Evolutionary conservation across 2,113 vertebrate genomes (phyloP).

Genomic region (Stegostoma tigrinum): DNA sequence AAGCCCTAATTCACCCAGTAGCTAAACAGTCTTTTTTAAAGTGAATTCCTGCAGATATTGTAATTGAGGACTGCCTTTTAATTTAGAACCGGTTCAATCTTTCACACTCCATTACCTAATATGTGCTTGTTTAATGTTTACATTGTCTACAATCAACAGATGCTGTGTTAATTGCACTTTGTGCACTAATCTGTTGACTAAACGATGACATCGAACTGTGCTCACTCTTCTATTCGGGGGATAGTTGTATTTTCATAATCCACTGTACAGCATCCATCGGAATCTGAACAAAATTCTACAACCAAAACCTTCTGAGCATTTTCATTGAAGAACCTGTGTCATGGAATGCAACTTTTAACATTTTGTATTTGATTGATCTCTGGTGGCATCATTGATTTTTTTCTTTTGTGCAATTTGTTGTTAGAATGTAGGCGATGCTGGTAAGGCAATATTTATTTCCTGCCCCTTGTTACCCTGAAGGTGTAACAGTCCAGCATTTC

Average conservation of each 20-base stretch:
- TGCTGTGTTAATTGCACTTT: slow-evolving; percentile 33
- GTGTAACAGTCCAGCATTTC: background rate
- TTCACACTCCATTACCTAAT: slow-evolving; percentile 31
- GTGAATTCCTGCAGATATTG: background rate
- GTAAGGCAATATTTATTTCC: background rate
- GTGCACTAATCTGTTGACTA: slow-evolving; percentile 32
- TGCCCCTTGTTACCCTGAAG: background rate
- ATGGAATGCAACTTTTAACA: background rate
- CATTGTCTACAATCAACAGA: slow-evolving; percentile 11
- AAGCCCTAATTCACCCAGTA: background rate
- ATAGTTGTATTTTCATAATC: background rate
- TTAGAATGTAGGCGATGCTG: background rate
- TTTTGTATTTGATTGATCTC: background rate
- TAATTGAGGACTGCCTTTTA: background rate
- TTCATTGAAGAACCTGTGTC: background rate
- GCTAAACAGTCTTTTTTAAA: background rate
- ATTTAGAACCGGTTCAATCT: slow-evolving; percentile 22
- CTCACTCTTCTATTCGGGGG: background rate
- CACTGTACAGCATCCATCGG: background rate
- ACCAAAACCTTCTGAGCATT: background rate
- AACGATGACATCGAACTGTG: background rate
- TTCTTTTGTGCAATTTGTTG: background rate
- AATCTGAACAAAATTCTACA: background rate
- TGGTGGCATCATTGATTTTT: background rate
- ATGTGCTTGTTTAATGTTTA: slow-evolving; percentile 13